phyloP scores from a whole-genome alignment of 2,888 invertebrate genomes.

The Dysmachus trigonus region DNA sequence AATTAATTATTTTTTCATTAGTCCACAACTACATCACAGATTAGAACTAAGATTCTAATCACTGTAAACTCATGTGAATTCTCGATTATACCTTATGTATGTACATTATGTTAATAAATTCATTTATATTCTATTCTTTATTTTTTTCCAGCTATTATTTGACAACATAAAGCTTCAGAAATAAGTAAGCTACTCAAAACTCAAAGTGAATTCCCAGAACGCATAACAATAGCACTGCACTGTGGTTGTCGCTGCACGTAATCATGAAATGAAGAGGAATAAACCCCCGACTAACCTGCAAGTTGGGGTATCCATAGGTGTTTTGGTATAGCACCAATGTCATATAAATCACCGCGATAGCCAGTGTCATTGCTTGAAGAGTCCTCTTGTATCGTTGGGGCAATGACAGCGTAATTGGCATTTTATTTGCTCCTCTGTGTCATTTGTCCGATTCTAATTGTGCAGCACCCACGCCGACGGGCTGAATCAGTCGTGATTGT shows the following conservation, averaged over 20 bases:
- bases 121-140: too few relatives aligned
- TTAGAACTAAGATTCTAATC: too few relatives aligned
- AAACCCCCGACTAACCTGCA: constrained; percentile 58
- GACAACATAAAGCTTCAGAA: background rate
- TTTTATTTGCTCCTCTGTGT: constrained; percentile 46
- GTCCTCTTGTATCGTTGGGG: constrained; percentile 64
- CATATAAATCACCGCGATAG: constrained; percentile 63
- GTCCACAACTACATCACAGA: too few relatives aligned
- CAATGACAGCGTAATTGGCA: constrained; percentile 64
- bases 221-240: background rate
- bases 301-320: constrained; percentile 63
- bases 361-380: constrained; percentile 65
- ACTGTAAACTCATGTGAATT: too few relatives aligned
- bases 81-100: too few relatives aligned
- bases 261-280: background rate
- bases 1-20: too few relatives aligned
- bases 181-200: background rate
- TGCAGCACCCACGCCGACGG: background rate
- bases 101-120: too few relatives aligned
- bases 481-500: background rate
- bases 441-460: constrained; percentile 5
- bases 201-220: background rate
- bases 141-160: background rate
- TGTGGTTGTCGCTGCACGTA: background rate
- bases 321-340: constrained; percentile 63